Conservation (phyloP, 2,797 vertebrate genomes). For the Parauchenoglanis ngamensis region DNA sequence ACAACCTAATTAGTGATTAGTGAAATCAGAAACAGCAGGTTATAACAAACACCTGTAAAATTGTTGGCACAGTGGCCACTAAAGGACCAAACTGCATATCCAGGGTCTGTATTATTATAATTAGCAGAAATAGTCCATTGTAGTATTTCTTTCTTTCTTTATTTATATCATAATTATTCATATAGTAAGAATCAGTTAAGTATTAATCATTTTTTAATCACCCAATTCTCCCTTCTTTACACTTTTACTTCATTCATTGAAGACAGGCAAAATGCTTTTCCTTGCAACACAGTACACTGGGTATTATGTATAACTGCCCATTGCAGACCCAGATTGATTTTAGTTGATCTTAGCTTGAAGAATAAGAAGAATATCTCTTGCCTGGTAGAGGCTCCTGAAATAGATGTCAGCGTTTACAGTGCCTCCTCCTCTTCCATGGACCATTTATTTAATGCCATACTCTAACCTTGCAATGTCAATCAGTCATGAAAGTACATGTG, state of each 20-base stretch:
- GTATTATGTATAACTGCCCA: not conserved
- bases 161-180: slow-evolving; percentile 15
- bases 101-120: slow-evolving; percentile 27
- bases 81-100: not conserved
- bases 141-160: slow-evolving; percentile 2
- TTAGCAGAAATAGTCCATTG: not conserved
- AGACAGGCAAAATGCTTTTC: not conserved
- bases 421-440: slow-evolving; percentile 59
- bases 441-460: slow-evolving; percentile 73
- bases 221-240: not conserved
- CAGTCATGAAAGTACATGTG: slow-evolving; percentile 68
- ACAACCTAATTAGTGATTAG: slow-evolving; percentile 46
- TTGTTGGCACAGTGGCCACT: slow-evolving; percentile 5
- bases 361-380: slow-evolving; percentile 14
- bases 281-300: not conserved
- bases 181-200: not conserved
- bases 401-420: slow-evolving; percentile 54
- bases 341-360: slow-evolving; percentile 1
- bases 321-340: not conserved
- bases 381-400: slow-evolving; percentile 30
- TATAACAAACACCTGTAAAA: slow-evolving; percentile 36
- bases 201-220: not conserved
- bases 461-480: slow-evolving; percentile 73
- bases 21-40: slow-evolving; percentile 32
- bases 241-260: not conserved